phyloP scores from a whole-genome alignment of 2,113 vertebrate species.

The Castor canadensis region DNA sequence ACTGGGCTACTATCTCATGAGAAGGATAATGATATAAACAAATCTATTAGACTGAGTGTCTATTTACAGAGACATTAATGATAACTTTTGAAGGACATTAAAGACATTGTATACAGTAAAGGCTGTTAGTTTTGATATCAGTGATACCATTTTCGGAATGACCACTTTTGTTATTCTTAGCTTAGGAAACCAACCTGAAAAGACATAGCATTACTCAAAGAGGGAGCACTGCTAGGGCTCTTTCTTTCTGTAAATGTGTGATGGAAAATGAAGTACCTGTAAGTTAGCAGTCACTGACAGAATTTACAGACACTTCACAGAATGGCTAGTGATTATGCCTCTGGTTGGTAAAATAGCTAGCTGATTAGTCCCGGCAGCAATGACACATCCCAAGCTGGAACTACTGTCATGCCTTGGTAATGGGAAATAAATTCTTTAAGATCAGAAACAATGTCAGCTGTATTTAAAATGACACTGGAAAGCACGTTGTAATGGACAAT shows the following conservation, averaged over 20 bases:
- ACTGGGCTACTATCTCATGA: background rate
- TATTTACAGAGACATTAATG: background rate
- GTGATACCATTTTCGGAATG: constrained; percentile 18
- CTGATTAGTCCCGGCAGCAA: constrained; percentile 54
- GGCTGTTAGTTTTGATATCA: background rate
- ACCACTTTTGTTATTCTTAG: constrained; percentile 34
- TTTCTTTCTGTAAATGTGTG: constrained; percentile 26
- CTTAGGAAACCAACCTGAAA: background rate
- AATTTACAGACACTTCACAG: constrained; percentile 52
- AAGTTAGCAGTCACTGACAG: constrained; percentile 42
- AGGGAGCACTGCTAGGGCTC: background rate
- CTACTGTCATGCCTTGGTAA: constrained; percentile 62
- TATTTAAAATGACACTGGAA: constrained; percentile 69
- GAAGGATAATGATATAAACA: constrained; percentile 20
- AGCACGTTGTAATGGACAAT: constrained; percentile 40
- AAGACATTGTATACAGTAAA: background rate
- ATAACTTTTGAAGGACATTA: background rate
- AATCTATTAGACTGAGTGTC: background rate
- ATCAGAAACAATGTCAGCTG: constrained; percentile 62
- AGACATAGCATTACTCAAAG: background rate
- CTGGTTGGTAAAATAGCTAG: constrained; percentile 1
- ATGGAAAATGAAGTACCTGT: constrained; percentile 32
- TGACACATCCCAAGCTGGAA: background rate
- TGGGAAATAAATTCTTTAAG: constrained; percentile 58
- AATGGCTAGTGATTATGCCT: constrained; percentile 30